Evolutionary conservation across 1,140 invertebrate species (phyloP), one percentile per base, ranked within the genome.

Genomic region (Drosophila setifemur): DNA sequence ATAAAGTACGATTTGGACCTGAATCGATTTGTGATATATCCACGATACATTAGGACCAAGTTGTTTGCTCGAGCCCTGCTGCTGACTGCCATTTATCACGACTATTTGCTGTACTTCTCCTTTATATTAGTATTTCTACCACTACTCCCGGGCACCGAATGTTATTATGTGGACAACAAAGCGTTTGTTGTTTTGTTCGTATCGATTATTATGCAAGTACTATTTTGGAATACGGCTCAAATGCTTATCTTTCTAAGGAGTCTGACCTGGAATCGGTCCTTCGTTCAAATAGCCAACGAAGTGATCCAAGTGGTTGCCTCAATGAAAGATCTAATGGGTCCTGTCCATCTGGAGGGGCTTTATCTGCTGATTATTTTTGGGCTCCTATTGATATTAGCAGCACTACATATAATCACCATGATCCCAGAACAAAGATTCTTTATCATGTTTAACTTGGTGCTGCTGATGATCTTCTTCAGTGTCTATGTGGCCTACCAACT

Each of bases 401-500:
- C n/a, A n/a, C n/a, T n/a, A n/a, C n/a, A 23, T 23, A 23, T 23
- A 23, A 23, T 23, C 2, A 37, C 33, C 4, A n/a, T 12, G 0
- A n/a, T n/a, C n/a, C n/a, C n/a, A n/a, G n/a, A n/a, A n/a, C 0
- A 23, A 2, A 5, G 4, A 0, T 7, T 3, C 0, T 8, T 25
- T 0, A 43, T 9, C 18, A 3, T 19, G 4, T 11, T 23, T 0
- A n/a, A 8, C 7, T 0, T 4, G 4, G 6, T 63, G 4, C 4
- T 67, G 6, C 9, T 29, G 3, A 26, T 43, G 23, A 28, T 63
- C 1, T 43, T 63, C n/a, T 67, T 28, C 14, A 14, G 9, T 4
- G 21, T 19, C 12, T 63, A 49, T 9, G 7, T 63, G 2, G 61
- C 28, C 4, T 66, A 66, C 11, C 54, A 61, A 7, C 19, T 66